phyloP scores from a whole-genome alignment of 2,797 vertebrate genomes.

The Vespertilio murinus region DNA sequence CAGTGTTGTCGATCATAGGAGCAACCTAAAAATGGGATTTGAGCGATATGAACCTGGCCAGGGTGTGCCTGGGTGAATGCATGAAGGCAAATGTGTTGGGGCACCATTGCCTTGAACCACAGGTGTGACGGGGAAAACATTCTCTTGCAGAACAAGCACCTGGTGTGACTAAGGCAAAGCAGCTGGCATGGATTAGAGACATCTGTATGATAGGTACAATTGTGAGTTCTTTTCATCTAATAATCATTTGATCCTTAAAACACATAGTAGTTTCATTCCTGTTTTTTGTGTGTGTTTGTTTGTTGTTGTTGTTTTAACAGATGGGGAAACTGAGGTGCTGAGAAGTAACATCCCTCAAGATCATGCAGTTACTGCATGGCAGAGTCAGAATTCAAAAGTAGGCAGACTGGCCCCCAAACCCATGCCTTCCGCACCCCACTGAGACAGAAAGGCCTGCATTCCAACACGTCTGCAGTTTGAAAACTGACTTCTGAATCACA shows the following conservation, averaged over 20 bases:
- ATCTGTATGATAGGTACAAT: fast-evolving
- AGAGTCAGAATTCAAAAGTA: background rate
- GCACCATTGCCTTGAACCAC: fast-evolving
- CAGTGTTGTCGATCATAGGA: background rate
- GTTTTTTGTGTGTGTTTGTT: no score
- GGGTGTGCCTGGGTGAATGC: fast-evolving
- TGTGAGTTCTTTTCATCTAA: background rate
- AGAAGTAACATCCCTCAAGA: background rate
- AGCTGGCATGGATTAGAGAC: fast-evolving
- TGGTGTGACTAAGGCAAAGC: fast-evolving
- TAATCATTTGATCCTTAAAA: background rate
- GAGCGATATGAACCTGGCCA: background rate
- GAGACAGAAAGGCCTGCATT: background rate
- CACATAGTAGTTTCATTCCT: background rate
- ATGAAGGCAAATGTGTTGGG: background rate
- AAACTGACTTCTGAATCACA: background rate
- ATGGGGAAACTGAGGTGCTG: background rate
- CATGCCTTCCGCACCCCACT: fast-evolving
- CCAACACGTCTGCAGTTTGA: background rate
- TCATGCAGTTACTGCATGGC: background rate
- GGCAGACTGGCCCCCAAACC: background rate
- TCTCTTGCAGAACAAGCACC: fast-evolving
- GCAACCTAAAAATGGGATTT: background rate
- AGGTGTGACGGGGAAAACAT: background rate
- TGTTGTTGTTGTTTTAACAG: background rate